Evolutionary conservation across 2,888 invertebrate genomes (phyloP).

Genomic region (Cephus rjabovi): DNA sequence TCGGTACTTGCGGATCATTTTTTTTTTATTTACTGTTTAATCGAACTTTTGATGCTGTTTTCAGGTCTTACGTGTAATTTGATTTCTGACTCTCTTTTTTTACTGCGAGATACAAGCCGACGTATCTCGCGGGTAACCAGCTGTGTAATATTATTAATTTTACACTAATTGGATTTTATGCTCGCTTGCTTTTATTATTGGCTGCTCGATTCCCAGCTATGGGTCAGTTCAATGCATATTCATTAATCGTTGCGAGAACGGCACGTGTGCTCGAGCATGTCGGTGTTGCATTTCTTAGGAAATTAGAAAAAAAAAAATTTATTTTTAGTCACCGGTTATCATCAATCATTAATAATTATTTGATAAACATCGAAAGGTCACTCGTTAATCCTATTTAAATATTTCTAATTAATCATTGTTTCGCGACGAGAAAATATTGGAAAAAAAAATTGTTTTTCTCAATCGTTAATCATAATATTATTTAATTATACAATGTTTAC

Average conservation of each 20-base stretch:
- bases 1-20: background rate
- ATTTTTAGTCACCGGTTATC: background rate
- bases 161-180: conserved; percentile 63
- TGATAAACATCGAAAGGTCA: background rate
- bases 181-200: conserved; percentile 57
- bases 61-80: background rate
- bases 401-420: background rate
- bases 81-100: background rate
- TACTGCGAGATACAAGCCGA: background rate
- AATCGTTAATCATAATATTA: no score
- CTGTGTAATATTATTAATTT: conserved; percentile 15
- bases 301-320: conserved; percentile 19
- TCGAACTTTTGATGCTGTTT: background rate
- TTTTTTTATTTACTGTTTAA: background rate
- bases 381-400: background rate
- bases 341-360: conserved; percentile 7
- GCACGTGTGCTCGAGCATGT: conserved; percentile 32
- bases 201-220: conserved; percentile 24
- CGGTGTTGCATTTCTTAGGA: conserved; percentile 19
- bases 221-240: conserved; percentile 48
- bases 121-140: background rate
- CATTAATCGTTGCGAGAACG: conserved; percentile 39
- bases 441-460: no score
- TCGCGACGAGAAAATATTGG: no score
- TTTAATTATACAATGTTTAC: background rate